Evolutionary conservation across 2,888 invertebrate species (phyloP), one percentile per base, ranked within the genome.

Genomic region (Parelbella ahira): DNA sequence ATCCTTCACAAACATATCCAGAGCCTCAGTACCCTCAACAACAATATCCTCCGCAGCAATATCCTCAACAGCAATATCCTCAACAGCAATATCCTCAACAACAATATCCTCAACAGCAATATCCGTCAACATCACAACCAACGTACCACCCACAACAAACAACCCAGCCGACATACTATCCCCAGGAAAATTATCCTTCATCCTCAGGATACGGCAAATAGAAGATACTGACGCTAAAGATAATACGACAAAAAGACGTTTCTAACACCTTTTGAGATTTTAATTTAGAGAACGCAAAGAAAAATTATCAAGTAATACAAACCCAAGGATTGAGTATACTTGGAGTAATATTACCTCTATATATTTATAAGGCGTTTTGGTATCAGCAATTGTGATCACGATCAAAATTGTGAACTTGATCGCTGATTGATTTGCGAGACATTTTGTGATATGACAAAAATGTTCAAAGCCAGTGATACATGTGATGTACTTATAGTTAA

Each of bases 401-500:
- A 84, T 62, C 42, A 4, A 28, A 37, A 68, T 83, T 84, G 84
- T 86, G 84, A 80, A 60, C 73, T 63, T 48, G 75, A 82, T 84
- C 51, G 61, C 75, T 83, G 77, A 54, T 44, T 27, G 50, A 45
- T 25, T 21, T 28, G 43, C 48, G 45, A 44, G 44, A 23, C 39
- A 38, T 45, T 48, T 49, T 54, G 53, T 60, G 49, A 50, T 50
- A 52, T 47, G 30, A 45, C 44, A 29, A 29, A 12, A 50, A 47
- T 53, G 28, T 43, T 53, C 44, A 47, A 49, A 45, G 49, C 56
- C 50, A 58, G 51, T 53, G 48, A 50, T 42, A 47, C 43, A 44
- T 56, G 55, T 59, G 54, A 58, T 60, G 50, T 54, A 54, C 32
- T 48, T 44, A 33, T 54, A 53, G 49, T 48, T 39, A 51, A 50